Conservation (phyloP, 2,113 vertebrate genomes). For the Pipra filicauda region DNA sequence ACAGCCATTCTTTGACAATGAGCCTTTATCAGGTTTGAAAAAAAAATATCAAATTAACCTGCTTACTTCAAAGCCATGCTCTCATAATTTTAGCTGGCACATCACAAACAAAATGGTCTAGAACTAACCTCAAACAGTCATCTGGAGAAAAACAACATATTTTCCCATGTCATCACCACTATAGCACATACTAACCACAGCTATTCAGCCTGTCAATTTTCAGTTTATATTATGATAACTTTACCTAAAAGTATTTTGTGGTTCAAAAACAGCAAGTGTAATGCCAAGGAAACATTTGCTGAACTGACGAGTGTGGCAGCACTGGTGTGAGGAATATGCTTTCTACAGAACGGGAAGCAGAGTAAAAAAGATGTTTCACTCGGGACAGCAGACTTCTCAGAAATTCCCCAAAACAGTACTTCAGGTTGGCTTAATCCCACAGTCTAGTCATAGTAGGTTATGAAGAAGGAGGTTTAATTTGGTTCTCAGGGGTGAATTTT, state of each 20-base stretch:
- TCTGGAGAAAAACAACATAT: conserved; percentile 44
- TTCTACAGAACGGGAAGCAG: not conserved
- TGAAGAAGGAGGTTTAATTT: not conserved
- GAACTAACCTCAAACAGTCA: conserved; percentile 42
- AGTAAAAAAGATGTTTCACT: not conserved
- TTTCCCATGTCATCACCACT: conserved; percentile 38
- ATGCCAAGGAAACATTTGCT: conserved; percentile 46
- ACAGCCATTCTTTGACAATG: not conserved
- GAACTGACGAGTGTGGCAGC: not conserved
- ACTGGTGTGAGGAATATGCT: not conserved
- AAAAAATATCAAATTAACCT: conserved; percentile 7
- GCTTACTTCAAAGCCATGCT: conserved; percentile 36
- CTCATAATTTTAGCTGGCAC: conserved; percentile 27
- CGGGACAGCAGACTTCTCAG: not conserved
- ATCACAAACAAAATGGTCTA: conserved; percentile 27
- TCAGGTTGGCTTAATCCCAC: not conserved
- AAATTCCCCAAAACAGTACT: not conserved
- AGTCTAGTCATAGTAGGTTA: not conserved
- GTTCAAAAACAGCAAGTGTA: conserved; percentile 56
- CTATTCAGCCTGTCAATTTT: conserved; percentile 53
- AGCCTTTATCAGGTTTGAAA: not conserved
- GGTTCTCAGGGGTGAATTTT: not conserved
- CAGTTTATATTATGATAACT: conserved; percentile 55
- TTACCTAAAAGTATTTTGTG: conserved; percentile 55
- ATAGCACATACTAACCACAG: conserved; percentile 34